Evolutionary conservation across 2,888 invertebrate species (phyloP), one percentile per base, ranked within the genome.

Genomic region (Trachelus tabidus): DNA sequence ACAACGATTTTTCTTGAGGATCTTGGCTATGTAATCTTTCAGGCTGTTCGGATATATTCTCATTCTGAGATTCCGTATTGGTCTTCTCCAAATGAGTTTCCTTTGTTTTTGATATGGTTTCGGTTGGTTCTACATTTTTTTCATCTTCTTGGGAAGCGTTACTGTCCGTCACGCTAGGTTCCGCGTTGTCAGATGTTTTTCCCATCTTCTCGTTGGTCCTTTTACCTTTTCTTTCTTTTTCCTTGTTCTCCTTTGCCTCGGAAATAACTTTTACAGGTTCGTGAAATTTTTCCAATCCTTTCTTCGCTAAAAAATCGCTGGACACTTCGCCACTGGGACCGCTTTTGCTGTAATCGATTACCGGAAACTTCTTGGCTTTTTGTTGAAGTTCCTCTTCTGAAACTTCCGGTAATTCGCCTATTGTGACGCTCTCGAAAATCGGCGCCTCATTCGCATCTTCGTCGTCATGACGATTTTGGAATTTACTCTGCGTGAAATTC

Each of bases 391-490:
- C 85, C 71, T 87, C 85, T 33, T 87, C 85, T 15, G 88, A 88
- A 37, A 88, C 85, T 73, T 83, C 81, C 0, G 89, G 88, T 71
- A 89, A 75, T 81, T 89, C 89, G 30, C 88, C 88, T 73, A 89
- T 88, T 31, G 85, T 86, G 1, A 89, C 89, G 37, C 86, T 85
- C 78, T 90, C 89, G 68, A 89, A 89, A 56, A 88, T 90, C 4
- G 89, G 88, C 1, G 87, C 88, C 77, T 88, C 88, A 73, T 90
- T 87, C 11, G 86, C 86, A 77, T 89, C 88, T 77, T 90, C 88
- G 68, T 89, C 87, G 23, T 87, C 85, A 68, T 69, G 79, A 15
- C 73, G 75, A 75, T 76, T 79, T 33, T 68, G 79, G 33, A 76
- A 79, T 68, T 76, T 79, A 31, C 69, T 76, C 68, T 76, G 76